These are phyloP conservation scores for Micrasema longulum DNA, from an alignment of 1,140 invertebrate genomes.

Conservation along the genomic window DNA sequence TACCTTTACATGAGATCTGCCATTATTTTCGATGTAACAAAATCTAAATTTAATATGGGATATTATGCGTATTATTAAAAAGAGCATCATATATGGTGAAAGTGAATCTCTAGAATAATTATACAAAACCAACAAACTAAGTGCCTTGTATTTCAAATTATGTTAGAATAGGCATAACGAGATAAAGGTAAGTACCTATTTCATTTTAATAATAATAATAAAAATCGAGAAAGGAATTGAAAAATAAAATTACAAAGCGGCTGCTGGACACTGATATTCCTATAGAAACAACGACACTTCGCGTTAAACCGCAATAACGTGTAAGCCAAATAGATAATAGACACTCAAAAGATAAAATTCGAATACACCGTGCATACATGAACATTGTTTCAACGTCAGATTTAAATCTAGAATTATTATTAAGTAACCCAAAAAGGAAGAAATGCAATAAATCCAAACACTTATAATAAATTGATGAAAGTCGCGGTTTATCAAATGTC, in stretches of 20 bases:
- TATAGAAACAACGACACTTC: slow-evolving; percentile 29
- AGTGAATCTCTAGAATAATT: slow-evolving; percentile 1
- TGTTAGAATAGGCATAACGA: too few species aligned
- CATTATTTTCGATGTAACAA: slow-evolving; percentile 40
- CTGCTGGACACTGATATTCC: slow-evolving; percentile 45
- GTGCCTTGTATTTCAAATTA: neutral
- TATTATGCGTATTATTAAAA: slow-evolving; percentile 1
- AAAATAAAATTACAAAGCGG: slow-evolving; percentile 18
- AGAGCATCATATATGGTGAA: neutral
- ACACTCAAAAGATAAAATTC: slow-evolving; percentile 7
- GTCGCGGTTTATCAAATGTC: slow-evolving; percentile 5
- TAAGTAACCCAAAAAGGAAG: slow-evolving; percentile 19
- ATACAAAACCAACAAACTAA: slow-evolving; percentile 1
- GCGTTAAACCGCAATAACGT: slow-evolving; percentile 23
- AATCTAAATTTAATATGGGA: slow-evolving; percentile 31
- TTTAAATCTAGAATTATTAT: slow-evolving; percentile 19
- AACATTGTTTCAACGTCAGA: slow-evolving; percentile 15
- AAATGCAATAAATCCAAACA: slow-evolving; percentile 6
- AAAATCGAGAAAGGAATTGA: too few species aligned
- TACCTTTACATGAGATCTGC: slow-evolving; percentile 33
- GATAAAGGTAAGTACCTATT: too few species aligned
- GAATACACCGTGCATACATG: slow-evolving; percentile 35
- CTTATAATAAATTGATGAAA: neutral
- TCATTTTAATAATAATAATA: too few species aligned
- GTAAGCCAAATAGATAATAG: slow-evolving; percentile 19